A percentile compares a stretch with the other conserved stretches of the same genome.
Conservation (phyloP, 2,888 invertebrate genomes). For the Coecobrya sp. region DNA sequence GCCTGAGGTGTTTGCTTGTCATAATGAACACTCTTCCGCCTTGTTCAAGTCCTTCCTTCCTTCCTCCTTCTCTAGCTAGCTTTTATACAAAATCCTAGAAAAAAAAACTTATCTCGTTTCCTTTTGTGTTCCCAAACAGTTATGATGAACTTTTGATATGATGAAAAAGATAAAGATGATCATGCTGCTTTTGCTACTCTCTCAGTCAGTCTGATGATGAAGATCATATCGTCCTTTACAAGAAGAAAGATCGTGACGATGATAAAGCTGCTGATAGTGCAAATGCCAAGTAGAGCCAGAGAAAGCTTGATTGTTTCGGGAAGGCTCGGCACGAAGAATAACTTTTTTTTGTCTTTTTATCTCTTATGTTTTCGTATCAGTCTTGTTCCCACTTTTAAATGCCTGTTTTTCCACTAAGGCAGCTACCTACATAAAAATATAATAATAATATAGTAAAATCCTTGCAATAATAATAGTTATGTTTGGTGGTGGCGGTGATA, state of each 20-base stretch:
- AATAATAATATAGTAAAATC: too few relatives aligned
- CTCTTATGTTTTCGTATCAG: slow-evolving; percentile 8
- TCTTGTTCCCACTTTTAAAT: background rate
- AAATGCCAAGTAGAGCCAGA: too few relatives aligned
- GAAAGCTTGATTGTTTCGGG: slow-evolving; percentile 60
- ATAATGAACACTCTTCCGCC: slow-evolving; percentile 9
- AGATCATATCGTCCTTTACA: background rate
- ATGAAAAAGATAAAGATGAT: background rate
- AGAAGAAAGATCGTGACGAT: slow-evolving; percentile 52
- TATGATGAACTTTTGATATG: slow-evolving; percentile 10
- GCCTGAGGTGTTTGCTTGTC: background rate
- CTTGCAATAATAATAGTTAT: too few relatives aligned
- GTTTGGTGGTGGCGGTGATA: background rate
- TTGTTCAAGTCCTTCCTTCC: background rate
- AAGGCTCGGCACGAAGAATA: slow-evolving; percentile 17
- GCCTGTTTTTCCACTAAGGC: background rate
- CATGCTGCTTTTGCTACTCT: background rate
- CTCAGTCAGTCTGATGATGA: background rate
- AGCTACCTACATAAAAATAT: too few relatives aligned
- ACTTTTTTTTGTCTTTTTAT: background rate
- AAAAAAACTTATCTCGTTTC: background rate
- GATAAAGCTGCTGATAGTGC: background rate
- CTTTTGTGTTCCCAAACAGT: background rate
- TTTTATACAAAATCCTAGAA: background rate
- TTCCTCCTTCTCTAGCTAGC: background rate